Evolutionary conservation across 2,888 invertebrate species (phyloP).

Genomic region (Ptychoptera albimana): DNA sequence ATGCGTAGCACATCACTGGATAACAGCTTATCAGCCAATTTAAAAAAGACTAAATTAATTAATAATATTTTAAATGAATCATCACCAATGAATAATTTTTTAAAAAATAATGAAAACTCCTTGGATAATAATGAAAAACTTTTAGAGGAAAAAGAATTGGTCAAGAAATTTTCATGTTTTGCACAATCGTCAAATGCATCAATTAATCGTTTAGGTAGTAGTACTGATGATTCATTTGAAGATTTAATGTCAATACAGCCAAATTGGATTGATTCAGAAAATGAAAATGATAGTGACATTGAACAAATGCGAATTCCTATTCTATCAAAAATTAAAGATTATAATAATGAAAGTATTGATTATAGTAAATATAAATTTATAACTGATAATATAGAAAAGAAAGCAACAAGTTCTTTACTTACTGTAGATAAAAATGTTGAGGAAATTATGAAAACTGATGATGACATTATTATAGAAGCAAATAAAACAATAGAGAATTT

Average conservation of each 20-base stretch:
- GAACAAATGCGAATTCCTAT: slow-evolving; percentile 19
- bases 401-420: not conserved
- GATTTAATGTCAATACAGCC: slow-evolving; percentile 13
- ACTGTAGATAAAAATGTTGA: not conserved
- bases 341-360: too few relatives aligned
- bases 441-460: not conserved
- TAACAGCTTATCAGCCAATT: too few relatives aligned
- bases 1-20: too few relatives aligned
- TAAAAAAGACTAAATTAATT: too few relatives aligned
- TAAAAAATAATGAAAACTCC: too few relatives aligned
- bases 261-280: slow-evolving; percentile 15
- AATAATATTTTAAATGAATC: too few relatives aligned
- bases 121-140: not conserved
- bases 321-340: slow-evolving; percentile 3
- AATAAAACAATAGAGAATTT: too few relatives aligned
- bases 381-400: not conserved
- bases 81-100: too few relatives aligned
- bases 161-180: slow-evolving; percentile 5
- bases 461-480: too few relatives aligned
- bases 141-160: not conserved
- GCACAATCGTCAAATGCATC: slow-evolving; percentile 15
- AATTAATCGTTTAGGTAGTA: not conserved
- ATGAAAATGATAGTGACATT: slow-evolving; percentile 17
- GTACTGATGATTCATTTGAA: slow-evolving; percentile 14
- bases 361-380: not conserved